Percentiles rank a stretch among this genome's conserved stretches.
Evolutionary conservation across 2,113 vertebrate species (phyloP).

Genomic region (Isichthys henryi): DNA sequence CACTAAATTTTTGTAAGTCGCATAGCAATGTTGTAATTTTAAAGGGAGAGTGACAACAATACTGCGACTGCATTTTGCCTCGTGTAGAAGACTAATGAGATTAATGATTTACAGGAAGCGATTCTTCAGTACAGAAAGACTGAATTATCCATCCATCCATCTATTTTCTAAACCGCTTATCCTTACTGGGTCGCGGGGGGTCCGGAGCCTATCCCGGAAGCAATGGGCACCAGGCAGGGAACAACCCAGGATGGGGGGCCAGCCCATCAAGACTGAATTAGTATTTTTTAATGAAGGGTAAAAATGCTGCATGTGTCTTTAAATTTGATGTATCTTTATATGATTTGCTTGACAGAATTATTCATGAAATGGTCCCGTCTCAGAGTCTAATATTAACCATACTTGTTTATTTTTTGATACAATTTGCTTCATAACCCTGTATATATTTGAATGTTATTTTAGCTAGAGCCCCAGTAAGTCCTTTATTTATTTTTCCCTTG

Average conservation of each 20-base stretch:
- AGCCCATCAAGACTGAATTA: background rate
- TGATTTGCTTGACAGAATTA: background rate
- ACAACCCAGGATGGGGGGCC: too few species aligned
- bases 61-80: background rate
- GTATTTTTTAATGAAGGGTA: background rate
- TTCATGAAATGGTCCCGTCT: background rate
- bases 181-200: too few species aligned
- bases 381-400: background rate
- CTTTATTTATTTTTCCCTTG: background rate
- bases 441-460: background rate
- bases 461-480: background rate
- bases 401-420: background rate
- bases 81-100: background rate
- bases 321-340: background rate
- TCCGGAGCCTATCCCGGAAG: too few species aligned
- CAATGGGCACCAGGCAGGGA: too few species aligned
- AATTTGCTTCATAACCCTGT: background rate
- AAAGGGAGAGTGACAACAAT: background rate
- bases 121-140: background rate
- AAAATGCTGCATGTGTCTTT: background rate
- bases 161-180: too few species aligned
- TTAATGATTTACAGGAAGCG: background rate
- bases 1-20: background rate
- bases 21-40: background rate
- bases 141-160: too few species aligned